phyloP scores from a whole-genome alignment of 2,113 vertebrate species.

The Callospermophilus lateralis region DNA sequence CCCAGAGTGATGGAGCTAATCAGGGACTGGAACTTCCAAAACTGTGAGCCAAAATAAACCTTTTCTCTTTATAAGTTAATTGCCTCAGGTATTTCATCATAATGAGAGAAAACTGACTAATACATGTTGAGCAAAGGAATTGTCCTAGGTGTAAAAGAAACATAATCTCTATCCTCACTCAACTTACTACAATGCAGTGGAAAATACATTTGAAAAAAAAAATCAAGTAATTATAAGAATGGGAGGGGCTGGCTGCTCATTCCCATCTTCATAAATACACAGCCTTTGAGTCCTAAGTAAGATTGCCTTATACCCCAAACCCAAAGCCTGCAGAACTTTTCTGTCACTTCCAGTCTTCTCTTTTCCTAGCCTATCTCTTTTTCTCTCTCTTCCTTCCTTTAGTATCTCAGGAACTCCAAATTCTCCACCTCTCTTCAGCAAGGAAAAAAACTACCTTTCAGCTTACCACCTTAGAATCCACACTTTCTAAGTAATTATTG shows the following conservation, averaged over 20 bases:
- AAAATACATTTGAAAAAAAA: not conserved
- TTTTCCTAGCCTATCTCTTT: not conserved
- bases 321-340: not conserved
- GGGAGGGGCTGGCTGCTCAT: not conserved
- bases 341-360: not conserved
- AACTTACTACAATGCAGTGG: not conserved
- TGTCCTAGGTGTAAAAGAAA: conserved; percentile 18
- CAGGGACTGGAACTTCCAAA: not conserved
- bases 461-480: not conserved
- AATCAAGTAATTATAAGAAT: not conserved
- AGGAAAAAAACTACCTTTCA: not conserved
- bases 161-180: not conserved
- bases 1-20: not conserved
- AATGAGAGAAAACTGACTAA: not conserved
- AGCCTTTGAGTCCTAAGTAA: not conserved
- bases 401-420: not conserved
- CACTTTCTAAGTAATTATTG: not conserved
- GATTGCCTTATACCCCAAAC: not conserved
- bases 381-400: not conserved
- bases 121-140: not conserved
- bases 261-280: not conserved
- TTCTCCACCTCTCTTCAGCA: not conserved
- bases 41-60: not conserved
- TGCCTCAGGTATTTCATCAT: not conserved
- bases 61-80: not conserved